phyloP scores from a whole-genome alignment of 2,113 vertebrate species.

The Hoplias malabaricus region DNA sequence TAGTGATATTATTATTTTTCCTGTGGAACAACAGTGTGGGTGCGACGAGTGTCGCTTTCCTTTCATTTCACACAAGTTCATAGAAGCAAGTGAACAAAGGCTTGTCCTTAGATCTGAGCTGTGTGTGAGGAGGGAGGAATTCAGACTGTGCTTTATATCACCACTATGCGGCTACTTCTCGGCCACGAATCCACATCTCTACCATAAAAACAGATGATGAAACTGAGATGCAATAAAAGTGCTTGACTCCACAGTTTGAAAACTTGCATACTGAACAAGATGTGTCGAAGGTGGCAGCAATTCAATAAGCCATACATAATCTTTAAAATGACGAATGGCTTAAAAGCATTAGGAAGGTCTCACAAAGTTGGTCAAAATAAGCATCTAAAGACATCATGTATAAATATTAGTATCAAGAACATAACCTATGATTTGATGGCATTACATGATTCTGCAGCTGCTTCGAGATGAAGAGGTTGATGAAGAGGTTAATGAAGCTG shows the following conservation, averaged over 20 bases:
- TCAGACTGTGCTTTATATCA: constrained; percentile 36
- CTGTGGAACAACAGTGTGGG: neutral
- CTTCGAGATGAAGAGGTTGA: too few relatives aligned
- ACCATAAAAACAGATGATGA: constrained; percentile 65
- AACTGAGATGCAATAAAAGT: constrained; percentile 66
- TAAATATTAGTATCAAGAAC: neutral
- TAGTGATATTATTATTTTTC: neutral
- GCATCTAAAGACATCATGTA: neutral
- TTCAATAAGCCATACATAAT: neutral
- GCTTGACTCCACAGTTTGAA: constrained; percentile 42
- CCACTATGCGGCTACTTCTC: constrained; percentile 28
- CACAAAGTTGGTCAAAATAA: neutral
- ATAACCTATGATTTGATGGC: too few relatives aligned
- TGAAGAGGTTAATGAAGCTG: too few relatives aligned
- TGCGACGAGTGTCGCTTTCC: neutral
- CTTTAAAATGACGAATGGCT: too few relatives aligned
- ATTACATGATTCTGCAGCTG: too few relatives aligned
- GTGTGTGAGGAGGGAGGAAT: constrained; percentile 20
- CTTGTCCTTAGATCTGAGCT: constrained; percentile 25
- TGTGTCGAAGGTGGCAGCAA: constrained; percentile 1
- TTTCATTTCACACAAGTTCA: constrained; percentile 15
- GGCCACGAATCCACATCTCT: constrained; percentile 44
- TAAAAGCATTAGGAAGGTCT: neutral
- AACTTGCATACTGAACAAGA: constrained; percentile 32
- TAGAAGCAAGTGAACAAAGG: constrained; percentile 11